Evolutionary conservation across 2,113 vertebrate species (phyloP).

Genomic region (Isurus oxyrinchus): DNA sequence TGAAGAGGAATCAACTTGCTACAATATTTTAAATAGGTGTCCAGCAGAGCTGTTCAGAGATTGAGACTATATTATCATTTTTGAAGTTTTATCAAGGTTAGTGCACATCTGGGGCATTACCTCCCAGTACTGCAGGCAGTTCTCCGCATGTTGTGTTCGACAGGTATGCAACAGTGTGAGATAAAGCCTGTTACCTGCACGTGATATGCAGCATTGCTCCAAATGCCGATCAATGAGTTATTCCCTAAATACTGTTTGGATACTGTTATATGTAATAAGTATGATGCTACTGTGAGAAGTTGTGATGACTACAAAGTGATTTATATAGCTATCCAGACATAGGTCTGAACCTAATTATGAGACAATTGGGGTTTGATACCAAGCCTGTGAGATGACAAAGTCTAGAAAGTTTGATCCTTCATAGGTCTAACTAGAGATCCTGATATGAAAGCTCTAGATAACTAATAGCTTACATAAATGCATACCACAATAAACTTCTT

Average conservation of each 20-base stretch:
- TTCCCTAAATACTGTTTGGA: background rate
- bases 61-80: background rate
- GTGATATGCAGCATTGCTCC: background rate
- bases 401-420: background rate
- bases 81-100: background rate
- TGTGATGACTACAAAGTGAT: background rate
- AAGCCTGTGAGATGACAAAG: background rate
- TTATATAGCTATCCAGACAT: background rate
- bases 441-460: background rate
- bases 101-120: background rate
- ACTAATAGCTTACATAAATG: background rate
- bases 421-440: background rate
- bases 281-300: background rate
- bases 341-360: background rate
- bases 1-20: background rate
- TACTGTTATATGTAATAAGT: background rate
- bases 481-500: background rate
- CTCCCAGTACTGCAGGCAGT: background rate
- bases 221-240: background rate
- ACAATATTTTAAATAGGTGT: background rate
- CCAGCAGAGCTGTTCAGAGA: background rate
- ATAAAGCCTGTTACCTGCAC: no score
- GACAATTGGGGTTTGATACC: background rate
- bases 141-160: background rate
- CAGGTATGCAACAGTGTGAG: background rate